Conservation (phyloP, 2,888 invertebrate genomes). For the Hylaea fasciaria region DNA sequence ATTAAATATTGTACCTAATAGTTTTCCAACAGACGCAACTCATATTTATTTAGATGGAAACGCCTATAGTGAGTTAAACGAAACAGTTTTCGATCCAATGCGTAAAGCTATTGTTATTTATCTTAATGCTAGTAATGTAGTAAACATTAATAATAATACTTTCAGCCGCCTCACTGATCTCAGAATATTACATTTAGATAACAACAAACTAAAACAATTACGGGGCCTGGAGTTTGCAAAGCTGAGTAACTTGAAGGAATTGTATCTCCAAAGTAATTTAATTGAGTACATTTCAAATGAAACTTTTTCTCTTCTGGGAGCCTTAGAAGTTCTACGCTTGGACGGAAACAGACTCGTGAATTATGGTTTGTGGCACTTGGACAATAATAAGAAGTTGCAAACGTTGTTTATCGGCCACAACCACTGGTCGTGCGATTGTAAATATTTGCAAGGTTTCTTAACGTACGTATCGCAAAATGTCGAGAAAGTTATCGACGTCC, state of each 20-base stretch:
- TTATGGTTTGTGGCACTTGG: constrained; percentile 92
- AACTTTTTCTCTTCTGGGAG: constrained; percentile 91
- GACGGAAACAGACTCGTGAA: constrained; percentile 93
- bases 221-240: constrained; percentile 94
- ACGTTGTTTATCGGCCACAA: constrained; percentile 92
- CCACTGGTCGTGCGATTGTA: constrained; percentile 95
- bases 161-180: constrained; percentile 92
- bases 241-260: constrained; percentile 90
- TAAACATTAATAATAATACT: constrained; percentile 93
- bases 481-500: constrained; percentile 89
- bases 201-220: constrained; percentile 91
- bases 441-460: constrained; percentile 93
- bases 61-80: constrained; percentile 90
- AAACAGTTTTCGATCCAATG: constrained; percentile 74
- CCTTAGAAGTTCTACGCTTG: constrained; percentile 91
- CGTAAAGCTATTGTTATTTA: constrained; percentile 88
- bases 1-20: constrained; percentile 89
- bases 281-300: constrained; percentile 91
- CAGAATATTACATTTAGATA: constrained; percentile 92
- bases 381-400: constrained; percentile 88
- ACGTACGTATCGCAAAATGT: constrained; percentile 92
- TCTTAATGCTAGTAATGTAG: constrained; percentile 92
- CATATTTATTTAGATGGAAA: constrained; percentile 97
- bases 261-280: constrained; percentile 94
- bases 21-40: constrained; percentile 96